Conservation (phyloP, 92 coral and sea anemone species). For the Plumapathes pennacea region DNA sequence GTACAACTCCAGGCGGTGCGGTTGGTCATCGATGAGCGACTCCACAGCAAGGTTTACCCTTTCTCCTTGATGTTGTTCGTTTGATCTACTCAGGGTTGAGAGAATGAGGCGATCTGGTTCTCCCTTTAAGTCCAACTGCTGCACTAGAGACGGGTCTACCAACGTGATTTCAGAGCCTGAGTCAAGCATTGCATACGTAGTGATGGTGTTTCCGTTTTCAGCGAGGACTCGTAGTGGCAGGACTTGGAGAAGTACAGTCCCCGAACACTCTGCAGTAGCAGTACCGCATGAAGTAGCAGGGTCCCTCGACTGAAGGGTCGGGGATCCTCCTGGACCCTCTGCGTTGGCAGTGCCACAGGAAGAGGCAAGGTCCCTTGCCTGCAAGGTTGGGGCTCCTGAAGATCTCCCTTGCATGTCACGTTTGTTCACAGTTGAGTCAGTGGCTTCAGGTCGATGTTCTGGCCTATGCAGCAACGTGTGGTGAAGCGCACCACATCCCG, state of each 20-base stretch:
- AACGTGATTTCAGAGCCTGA: conserved; percentile 45
- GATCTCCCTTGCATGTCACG: too few relatives aligned
- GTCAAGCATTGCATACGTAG: conserved; percentile 48
- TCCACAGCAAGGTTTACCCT: conserved; percentile 16
- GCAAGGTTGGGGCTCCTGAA: too few relatives aligned
- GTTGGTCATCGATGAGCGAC: conserved; percentile 18
- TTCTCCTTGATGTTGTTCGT: conserved; percentile 10
- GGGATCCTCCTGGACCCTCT: too few relatives aligned
- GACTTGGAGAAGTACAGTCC: conserved; percentile 40
- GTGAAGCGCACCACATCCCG: conserved; percentile 46
- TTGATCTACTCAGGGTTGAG: conserved; percentile 19
- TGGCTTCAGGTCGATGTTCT: too few relatives aligned
- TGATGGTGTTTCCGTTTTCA: neutral
- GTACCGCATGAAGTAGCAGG: neutral
- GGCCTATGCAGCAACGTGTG: conserved; percentile 36
- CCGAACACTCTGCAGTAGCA: neutral
- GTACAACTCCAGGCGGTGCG: conserved; percentile 3
- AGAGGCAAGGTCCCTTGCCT: too few relatives aligned
- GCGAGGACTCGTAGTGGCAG: conserved; percentile 31
- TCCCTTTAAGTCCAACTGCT: conserved; percentile 6
- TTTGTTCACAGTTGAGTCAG: too few relatives aligned
- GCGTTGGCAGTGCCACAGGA: too few relatives aligned
- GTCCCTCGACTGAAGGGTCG: too few relatives aligned
- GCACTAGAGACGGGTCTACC: conserved; percentile 36
- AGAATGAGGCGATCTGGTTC: conserved; percentile 8